Evolutionary conservation across 2,888 invertebrate genomes (phyloP), one percentile per base, ranked within the genome.

Genomic region (Heliconius sara): DNA sequence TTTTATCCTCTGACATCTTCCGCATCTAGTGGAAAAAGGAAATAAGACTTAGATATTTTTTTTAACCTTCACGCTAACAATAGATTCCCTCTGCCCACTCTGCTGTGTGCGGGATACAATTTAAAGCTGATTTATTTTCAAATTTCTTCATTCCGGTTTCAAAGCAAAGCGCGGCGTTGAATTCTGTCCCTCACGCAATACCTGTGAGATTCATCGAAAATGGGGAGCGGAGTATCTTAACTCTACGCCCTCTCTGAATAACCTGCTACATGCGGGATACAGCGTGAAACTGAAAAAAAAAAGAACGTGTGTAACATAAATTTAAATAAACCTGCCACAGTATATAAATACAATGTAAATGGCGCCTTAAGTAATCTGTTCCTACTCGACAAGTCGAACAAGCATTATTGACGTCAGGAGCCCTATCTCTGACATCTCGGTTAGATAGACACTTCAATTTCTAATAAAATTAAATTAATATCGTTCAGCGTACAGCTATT

Each of bases 361-460:
- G 65, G 16, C 27, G 22, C 75, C 27, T 65, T 63, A 75, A 47
- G 65, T 47, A 74, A 74, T 75, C 30, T 75, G 66, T 67, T 43
- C 43, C 22, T 34, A 57, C 73, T 67, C 19, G 68, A 79, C 78
- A 68, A 79, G 78, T 79, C 63, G 60, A 74, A 75, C 78, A 68
- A 75, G 74, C 75, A 63, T 75, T 79, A 79, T 75, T 79, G 78
- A 75, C 78, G 74, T 68, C 52, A 30, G 78, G 3, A 75, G 63
- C 74, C 39, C 39, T 75, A 79, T 79, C 78, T 79, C 68, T 75
- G 78, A 75, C 75, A 79, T 79, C 73, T 73, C 68, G 27, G 74
- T 63, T 16, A 74, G 74, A 74, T 78, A 43, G 74, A 75, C 27
- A 47, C 63, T 75, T 66, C 66, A 75, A 75, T 66, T 66, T 75